Base-by-base conservation (phyloP, 1,140 invertebrate genomes). In the Drosophila auraria region DNA sequence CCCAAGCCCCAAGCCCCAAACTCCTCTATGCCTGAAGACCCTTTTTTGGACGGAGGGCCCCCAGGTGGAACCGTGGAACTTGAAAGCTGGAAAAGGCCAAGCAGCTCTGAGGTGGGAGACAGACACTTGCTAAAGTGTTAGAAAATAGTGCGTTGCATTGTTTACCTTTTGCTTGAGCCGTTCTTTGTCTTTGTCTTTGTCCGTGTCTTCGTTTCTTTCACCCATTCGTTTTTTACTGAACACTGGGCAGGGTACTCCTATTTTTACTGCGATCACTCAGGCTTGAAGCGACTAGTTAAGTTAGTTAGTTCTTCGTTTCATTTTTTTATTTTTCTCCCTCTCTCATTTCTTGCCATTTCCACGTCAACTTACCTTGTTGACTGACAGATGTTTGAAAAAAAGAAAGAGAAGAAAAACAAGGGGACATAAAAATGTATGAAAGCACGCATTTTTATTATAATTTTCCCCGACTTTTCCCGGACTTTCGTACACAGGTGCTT, bases 121-220 rank as follows among this genome's bases (percentile, higher is more conserved):
- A 86, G 75, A 79, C 84, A 90, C 86, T 90, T 90, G 82, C 84
- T 86, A 80, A 90, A 90, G 86, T 91, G 86, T 90, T 90, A 71
- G 86, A 90, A 90, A 90, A 90, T 90, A 90, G 87, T 90, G 86
- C 86, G 86, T 90, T 90, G 86, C 86, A 90, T 90, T 90, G 86
- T 90, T 90, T 90, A 90, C 79, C 76, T 90, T 90, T 90, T 80
- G 86, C 82, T 89, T 90, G 86, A 90, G 61, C 80, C 59, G 51
- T 73, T 64, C 82, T 84, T 73, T 81, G 62, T 68, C 50, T 20
- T 20, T 20, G 20, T 20, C 20, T 63, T 59, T 49, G 38, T 30
- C 60, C 53, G 49, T 40, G 60, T 63, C 70, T 86, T 50, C 70
- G 73, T 57, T 78, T 81, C 72, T 82, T 86, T 64, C 15, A 68